Evolutionary conservation across 2,113 vertebrate species (phyloP).

Genomic region (Oreochromis spilurus): DNA sequence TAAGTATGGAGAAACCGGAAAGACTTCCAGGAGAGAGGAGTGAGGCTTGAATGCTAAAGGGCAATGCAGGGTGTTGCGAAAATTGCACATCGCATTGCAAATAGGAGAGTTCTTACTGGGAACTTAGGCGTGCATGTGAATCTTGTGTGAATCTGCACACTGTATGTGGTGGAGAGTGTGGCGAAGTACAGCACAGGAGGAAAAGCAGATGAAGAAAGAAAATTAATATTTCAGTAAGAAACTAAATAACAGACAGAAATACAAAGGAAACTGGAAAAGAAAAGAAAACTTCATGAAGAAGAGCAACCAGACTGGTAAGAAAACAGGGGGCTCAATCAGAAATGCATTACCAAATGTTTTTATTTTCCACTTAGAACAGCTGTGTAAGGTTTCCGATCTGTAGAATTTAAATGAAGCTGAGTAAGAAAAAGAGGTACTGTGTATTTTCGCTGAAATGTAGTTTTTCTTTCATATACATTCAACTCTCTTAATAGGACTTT

Average conservation of each 20-base stretch:
- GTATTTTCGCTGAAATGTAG: neutral
- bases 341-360: neutral
- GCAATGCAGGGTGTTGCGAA: neutral
- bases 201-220: neutral
- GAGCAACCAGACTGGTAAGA: neutral
- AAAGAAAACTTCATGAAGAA: neutral
- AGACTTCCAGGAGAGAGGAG: neutral
- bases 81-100: neutral
- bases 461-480: neutral
- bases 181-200: neutral
- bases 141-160: neutral
- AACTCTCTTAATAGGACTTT: neutral
- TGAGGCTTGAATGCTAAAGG: neutral
- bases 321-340: neutral
- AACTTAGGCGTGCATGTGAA: neutral
- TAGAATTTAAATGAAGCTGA: neutral
- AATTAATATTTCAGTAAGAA: neutral
- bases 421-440: neutral
- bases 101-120: neutral
- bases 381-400: neutral
- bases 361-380: neutral
- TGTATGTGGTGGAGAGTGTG: neutral
- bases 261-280: neutral
- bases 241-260: neutral
- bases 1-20: neutral